These are phyloP conservation scores for Buteo buteo DNA, from an alignment of 2,113 vertebrate species.

Conservation along the genomic window DNA sequence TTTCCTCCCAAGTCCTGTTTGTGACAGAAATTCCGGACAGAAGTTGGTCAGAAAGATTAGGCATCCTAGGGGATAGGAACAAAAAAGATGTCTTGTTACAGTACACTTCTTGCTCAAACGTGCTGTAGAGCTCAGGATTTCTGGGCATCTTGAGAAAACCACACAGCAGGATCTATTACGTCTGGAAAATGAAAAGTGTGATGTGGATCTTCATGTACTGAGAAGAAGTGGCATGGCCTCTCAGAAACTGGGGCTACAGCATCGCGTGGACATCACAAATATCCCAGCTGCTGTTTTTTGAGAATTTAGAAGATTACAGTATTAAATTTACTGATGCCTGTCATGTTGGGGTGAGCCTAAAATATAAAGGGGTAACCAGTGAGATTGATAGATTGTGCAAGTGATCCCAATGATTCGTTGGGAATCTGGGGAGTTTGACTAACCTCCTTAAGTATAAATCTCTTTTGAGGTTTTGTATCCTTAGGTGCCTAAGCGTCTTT, in stretches of 20 bases:
- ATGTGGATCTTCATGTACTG: neutral
- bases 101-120: neutral
- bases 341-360: neutral
- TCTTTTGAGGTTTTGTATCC: neutral
- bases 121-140: neutral
- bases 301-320: neutral
- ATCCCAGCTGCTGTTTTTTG: neutral
- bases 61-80: neutral
- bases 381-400: neutral
- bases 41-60: neutral
- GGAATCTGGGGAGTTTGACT: neutral
- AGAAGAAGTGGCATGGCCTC: neutral
- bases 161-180: accelerated
- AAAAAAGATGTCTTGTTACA: neutral
- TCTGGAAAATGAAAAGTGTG: neutral
- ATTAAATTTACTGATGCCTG: neutral
- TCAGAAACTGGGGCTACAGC: neutral
- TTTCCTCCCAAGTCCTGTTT: neutral
- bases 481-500: neutral
- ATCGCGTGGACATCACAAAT: neutral
- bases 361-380: neutral
- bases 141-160: neutral
- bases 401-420: neutral
- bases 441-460: neutral
- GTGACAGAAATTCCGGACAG: neutral